phyloP scores from a whole-genome alignment of 2,888 invertebrate species.

The Zele albiditarsus region DNA sequence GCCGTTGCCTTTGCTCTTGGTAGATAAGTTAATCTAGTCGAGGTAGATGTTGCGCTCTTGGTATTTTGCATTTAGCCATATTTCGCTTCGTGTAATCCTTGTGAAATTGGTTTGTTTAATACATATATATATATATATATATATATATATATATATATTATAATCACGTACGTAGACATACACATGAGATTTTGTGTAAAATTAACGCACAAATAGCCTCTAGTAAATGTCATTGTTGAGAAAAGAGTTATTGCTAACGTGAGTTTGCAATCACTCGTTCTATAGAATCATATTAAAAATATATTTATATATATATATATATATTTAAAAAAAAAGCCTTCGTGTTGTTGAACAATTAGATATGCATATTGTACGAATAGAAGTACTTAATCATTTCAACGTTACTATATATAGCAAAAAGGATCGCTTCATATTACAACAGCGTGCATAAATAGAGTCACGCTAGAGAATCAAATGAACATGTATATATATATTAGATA shows the following conservation, averaged over 20 bases:
- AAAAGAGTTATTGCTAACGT: constrained; percentile 15
- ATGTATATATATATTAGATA: constrained; percentile 9
- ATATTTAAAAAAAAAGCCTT: constrained; percentile 27
- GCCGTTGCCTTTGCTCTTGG: neutral
- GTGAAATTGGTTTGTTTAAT: neutral
- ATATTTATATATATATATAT: neutral
- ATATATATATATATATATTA: neutral
- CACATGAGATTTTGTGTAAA: neutral
- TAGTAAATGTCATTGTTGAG: constrained; percentile 22
- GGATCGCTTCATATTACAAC: constrained; percentile 51
- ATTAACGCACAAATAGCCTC: constrained; percentile 13
- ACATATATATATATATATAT: neutral
- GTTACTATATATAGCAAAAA: constrained; percentile 44
- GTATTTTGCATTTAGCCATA: constrained; percentile 7
- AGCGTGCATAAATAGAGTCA: constrained; percentile 51
- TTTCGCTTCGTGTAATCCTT: neutral
- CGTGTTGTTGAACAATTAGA: constrained; percentile 49
- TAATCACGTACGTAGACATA: neutral
- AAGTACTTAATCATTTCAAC: constrained; percentile 53
- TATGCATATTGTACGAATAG: constrained; percentile 51
- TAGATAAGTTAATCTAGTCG: constrained; percentile 16
- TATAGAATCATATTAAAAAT: neutral
- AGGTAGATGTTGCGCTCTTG: neutral
- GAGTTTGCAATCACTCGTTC: constrained; percentile 6
- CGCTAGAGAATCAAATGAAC: constrained; percentile 42